phyloP scores from a whole-genome alignment of 64 coral and sea anemone genomes.

The Montipora cactus region DNA sequence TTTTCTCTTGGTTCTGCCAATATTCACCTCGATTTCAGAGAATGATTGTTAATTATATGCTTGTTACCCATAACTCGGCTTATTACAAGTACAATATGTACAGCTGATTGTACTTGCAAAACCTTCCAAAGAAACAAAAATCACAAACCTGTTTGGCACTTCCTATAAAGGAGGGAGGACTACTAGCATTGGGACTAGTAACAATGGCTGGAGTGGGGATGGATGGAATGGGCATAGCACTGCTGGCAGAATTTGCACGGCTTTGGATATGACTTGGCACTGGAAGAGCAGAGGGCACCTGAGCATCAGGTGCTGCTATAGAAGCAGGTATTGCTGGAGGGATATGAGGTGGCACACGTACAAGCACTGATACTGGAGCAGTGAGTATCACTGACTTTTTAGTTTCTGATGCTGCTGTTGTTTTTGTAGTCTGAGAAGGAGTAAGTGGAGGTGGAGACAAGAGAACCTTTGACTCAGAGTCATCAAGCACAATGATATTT shows the following conservation, averaged over 20 bases:
- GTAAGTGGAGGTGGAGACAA: not conserved
- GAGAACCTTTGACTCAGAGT: conserved; percentile 1
- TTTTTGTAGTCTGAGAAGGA: not conserved
- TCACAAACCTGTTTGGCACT: conserved; percentile 95
- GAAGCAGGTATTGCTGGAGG: conserved; percentile 88
- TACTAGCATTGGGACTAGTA: conserved; percentile 81
- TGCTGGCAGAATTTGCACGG: conserved; percentile 35
- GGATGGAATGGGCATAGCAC: conserved; percentile 86
- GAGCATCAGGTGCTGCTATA: conserved; percentile 87
- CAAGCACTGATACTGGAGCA: conserved; percentile 90
- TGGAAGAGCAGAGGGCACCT: conserved; percentile 89
- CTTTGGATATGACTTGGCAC: conserved; percentile 82
- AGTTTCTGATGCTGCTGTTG: conserved; percentile 43
- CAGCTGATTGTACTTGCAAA: too few species aligned
- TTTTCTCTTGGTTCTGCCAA: too few species aligned
- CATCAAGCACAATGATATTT: conserved; percentile 37
- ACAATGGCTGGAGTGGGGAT: conserved; percentile 98
- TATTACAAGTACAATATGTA: too few species aligned
- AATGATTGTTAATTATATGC: too few species aligned
- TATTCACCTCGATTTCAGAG: too few species aligned
- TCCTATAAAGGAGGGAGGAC: conserved; percentile 78
- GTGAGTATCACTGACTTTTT: conserved; percentile 53
- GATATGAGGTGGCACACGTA: conserved; percentile 68
- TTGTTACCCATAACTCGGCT: too few species aligned
- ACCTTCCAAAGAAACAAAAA: too few species aligned